Base-by-base conservation (phyloP, 2,797 vertebrate species). In the Rhinogobio ventralis region DNA sequence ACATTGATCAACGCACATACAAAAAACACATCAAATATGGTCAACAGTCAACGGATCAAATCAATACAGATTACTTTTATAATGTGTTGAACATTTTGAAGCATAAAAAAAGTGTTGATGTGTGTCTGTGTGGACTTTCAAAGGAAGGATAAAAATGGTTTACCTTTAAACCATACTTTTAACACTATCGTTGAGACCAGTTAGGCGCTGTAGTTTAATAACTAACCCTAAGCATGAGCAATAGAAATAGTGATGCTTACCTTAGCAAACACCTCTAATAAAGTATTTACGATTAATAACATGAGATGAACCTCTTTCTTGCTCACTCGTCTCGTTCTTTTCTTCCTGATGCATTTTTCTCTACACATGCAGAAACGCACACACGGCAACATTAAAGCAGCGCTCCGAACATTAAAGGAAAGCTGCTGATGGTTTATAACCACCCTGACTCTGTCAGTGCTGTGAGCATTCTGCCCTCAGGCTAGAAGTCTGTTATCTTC, bases 391-490 rank as follows among this genome's bases (percentile, higher is more conserved):
- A 62, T 45, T 45, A 42, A 10, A 45, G 39, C 68, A 45, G 39
- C 0, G 5, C 23, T 45, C 23, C 0, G 13, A 64, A 28, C 55
- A 78, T 60, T 78, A 62, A 62, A 78, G 55, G 7, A 78, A 45
- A 62, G 39, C 55, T 46, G 55, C 23, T 53, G 19, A 57, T n/a
- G 19, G 30, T n/a, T 76, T 76, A 33, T 76, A 57, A 57, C 30
- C 0, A 0, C 11, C 64, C 30, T 36, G 30, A 10, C 64, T 33
- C 64, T 36, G 64, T 67, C 14, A 39, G 14, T 87, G 79, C 53
- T 67, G 90, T 91, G 84, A 90, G 87, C 69, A 78, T 88, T 55
- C 3, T 73, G 55, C 42, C 80, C 51, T 82, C 53, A 15, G 53
- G 68, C 80, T 15, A 45, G 8, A 13, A 73, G 13, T 62, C 68